Evolutionary conservation across 2,113 vertebrate genomes (phyloP).

Genomic region (Acrocephalus kingi): DNA sequence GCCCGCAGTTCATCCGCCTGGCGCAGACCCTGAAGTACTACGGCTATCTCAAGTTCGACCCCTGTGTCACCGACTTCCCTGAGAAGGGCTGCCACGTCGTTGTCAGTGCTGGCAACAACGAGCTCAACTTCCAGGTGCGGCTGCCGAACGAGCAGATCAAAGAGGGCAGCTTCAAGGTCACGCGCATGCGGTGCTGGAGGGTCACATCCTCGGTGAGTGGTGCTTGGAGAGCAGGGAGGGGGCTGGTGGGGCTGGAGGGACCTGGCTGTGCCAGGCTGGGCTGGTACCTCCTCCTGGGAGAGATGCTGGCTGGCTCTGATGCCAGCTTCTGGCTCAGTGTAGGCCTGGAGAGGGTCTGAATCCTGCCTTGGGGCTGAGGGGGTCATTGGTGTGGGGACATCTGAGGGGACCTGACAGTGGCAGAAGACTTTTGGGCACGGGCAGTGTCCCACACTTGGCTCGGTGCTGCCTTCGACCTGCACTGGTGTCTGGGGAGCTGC

Average conservation of each 20-base stretch:
- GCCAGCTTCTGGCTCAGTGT: neutral
- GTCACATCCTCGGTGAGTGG: slow-evolving; percentile 95
- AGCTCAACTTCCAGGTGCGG: slow-evolving; percentile 97
- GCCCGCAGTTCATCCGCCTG: slow-evolving; percentile 88
- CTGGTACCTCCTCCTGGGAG: neutral
- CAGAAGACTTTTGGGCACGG: neutral
- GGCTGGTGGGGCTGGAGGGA: neutral
- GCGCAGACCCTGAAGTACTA: slow-evolving; percentile 97
- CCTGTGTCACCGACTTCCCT: slow-evolving; percentile 95
- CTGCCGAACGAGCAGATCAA: slow-evolving; percentile 94
- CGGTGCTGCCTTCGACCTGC: neutral
- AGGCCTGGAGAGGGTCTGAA: too few relatives aligned
- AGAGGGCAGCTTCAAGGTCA: slow-evolving; percentile 98
- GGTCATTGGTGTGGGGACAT: accelerated
- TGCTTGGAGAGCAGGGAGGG: neutral
- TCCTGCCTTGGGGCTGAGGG: neutral
- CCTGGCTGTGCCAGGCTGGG: neutral
- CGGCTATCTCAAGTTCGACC: slow-evolving; percentile 95
- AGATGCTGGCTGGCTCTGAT: neutral
- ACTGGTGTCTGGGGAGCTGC: neutral
- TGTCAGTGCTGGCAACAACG: slow-evolving; percentile 95
- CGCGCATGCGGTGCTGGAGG: slow-evolving; percentile 97
- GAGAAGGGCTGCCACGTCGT: slow-evolving; percentile 97
- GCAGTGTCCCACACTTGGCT: neutral
- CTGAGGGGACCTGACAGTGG: neutral